Percentiles rank a stretch among this genome's conserved stretches.
These are phyloP conservation scores for Dallia pectoralis DNA, from an alignment of 2,797 vertebrate species.

Conservation along the genomic window DNA sequence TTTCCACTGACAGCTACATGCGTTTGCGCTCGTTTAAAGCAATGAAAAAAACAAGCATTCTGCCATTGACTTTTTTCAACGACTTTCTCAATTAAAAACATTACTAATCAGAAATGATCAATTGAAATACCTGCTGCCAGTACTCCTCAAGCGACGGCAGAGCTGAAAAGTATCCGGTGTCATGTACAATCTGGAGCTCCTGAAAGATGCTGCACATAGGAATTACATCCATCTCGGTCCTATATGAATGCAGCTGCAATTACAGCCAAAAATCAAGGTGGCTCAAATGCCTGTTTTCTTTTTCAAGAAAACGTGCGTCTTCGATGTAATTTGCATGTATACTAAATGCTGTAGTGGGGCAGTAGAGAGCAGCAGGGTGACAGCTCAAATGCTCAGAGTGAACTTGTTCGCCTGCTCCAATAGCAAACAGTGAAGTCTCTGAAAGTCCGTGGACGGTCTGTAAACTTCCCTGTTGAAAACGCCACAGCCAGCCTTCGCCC, in stretches of 20 bases:
- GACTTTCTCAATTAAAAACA: constrained; percentile 37
- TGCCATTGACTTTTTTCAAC: constrained; percentile 1
- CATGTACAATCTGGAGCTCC: constrained; percentile 97
- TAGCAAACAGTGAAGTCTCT: constrained; percentile 82
- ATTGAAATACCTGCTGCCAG: constrained; percentile 85
- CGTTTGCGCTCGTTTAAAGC: not conserved
- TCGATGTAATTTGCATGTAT: constrained; percentile 74
- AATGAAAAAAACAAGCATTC: not conserved
- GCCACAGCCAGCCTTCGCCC: constrained; percentile 71
- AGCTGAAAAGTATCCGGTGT: constrained; percentile 97
- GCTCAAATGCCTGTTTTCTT: constrained; percentile 21
- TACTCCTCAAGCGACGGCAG: constrained; percentile 96
- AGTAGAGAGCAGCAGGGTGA: constrained; percentile 43
- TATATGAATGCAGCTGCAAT: constrained; percentile 37
- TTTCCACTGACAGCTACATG: not conserved
- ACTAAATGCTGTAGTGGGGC: constrained; percentile 59
- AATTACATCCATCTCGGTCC: constrained; percentile 89
- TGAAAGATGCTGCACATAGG: constrained; percentile 99
- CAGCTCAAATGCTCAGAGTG: constrained; percentile 63
- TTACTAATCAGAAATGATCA: not conserved
- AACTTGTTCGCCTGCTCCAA: constrained; percentile 67
- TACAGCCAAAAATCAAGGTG: constrained; percentile 34
- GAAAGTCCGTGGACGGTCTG: constrained; percentile 77
- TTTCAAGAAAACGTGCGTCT: constrained; percentile 22
- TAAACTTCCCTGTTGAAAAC: constrained; percentile 92